These are phyloP conservation scores for Sebastes goodei DNA, from an alignment of 2,797 vertebrate genomes.

Conservation along the genomic window DNA sequence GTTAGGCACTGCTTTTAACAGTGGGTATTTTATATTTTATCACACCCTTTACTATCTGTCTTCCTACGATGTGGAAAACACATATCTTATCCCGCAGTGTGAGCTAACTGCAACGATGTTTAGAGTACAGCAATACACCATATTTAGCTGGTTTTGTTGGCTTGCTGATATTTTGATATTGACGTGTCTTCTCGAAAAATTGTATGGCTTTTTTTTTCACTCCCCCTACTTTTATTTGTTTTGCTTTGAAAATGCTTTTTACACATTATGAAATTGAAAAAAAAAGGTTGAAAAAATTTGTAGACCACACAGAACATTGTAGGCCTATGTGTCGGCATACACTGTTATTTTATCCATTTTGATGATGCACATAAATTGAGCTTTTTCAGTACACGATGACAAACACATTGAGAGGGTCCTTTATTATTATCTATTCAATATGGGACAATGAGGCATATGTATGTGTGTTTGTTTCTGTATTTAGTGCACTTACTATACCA, in stretches of 20 bases:
- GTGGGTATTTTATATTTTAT: constrained; percentile 83
- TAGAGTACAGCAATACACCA: constrained; percentile 86
- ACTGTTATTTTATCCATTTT: constrained; percentile 79
- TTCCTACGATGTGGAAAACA: constrained; percentile 84
- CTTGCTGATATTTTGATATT: constrained; percentile 81
- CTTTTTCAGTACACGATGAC: constrained; percentile 72
- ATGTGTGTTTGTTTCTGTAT: constrained; percentile 82
- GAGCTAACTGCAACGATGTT: constrained; percentile 77
- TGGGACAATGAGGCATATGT: constrained; percentile 77
- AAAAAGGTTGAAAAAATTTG: constrained; percentile 50
- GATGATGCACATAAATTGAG: constrained; percentile 74
- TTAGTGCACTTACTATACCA: constrained; percentile 86
- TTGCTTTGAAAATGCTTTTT: constrained; percentile 77
- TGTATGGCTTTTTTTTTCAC: constrained; percentile 68
- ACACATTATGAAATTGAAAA: constrained; percentile 61
- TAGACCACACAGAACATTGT: constrained; percentile 68
- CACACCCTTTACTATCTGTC: constrained; percentile 84
- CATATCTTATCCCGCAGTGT: constrained; percentile 81
- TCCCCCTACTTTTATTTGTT: constrained; percentile 70
- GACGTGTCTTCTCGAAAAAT: constrained; percentile 75
- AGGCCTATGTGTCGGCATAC: constrained; percentile 74
- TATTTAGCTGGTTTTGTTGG: constrained; percentile 82
- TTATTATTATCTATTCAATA: constrained; percentile 78
- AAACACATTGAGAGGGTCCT: constrained; percentile 78
- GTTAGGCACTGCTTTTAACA: constrained; percentile 83